Conservation (phyloP, 2,797 vertebrate species). For the Alexandromys oeconomus region DNA sequence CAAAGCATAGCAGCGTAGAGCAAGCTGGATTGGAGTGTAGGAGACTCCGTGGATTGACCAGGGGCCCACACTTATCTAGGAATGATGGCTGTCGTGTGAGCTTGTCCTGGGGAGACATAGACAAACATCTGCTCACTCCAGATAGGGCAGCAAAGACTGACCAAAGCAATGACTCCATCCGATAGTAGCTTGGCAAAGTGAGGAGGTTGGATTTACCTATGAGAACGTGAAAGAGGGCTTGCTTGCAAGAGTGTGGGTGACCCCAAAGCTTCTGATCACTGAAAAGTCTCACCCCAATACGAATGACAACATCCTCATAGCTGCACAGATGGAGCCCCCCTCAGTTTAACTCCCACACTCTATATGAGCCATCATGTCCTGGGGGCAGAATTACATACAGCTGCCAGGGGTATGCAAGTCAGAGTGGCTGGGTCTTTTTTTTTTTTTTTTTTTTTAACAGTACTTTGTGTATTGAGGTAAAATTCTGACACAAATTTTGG, state of each 20-base stretch:
- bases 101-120: neutral
- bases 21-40: neutral
- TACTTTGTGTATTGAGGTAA: too few species aligned
- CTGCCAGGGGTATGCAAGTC: neutral
- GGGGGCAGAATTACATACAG: neutral
- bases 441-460: too few species aligned
- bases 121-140: neutral
- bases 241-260: neutral
- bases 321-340: neutral
- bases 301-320: neutral
- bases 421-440: neutral
- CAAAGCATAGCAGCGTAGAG: neutral
- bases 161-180: neutral
- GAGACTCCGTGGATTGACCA: neutral
- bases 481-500: too few species aligned
- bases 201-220: too few species aligned
- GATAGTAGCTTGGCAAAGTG: neutral
- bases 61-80: neutral
- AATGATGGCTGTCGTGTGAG: neutral
- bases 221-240: neutral
- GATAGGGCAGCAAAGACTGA: neutral
- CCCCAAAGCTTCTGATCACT: neutral
- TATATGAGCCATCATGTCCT: neutral
- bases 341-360: neutral
- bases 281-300: neutral